Evolutionary conservation across 1,140 invertebrate species (phyloP).

Genomic region (Solenopsis invicta): DNA sequence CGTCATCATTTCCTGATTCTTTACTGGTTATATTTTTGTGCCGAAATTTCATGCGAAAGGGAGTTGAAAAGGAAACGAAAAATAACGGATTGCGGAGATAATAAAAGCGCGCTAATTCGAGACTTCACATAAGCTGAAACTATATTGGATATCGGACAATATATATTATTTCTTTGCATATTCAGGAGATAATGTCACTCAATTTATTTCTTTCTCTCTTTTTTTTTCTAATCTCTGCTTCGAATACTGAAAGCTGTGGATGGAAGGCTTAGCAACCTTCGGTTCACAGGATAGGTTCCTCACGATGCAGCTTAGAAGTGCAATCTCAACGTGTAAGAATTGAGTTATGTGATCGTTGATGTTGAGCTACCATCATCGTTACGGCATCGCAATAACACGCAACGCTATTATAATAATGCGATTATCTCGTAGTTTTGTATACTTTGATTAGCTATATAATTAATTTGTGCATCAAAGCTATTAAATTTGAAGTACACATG

Average conservation of each 20-base stretch:
- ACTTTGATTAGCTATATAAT: background rate
- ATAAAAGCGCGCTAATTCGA: conserved; percentile 53
- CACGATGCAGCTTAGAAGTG: too few species aligned
- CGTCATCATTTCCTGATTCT: background rate
- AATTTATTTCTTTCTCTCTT: conserved; percentile 6
- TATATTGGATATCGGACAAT: conserved; percentile 61
- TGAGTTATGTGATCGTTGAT: background rate
- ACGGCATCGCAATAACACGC: background rate
- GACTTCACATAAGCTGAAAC: conserved; percentile 33
- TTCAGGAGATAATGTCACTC: background rate
- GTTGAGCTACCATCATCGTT: background rate
- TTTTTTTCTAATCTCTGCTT: background rate
- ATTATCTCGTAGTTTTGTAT: conserved; percentile 15
- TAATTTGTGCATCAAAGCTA: background rate
- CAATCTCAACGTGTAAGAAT: conserved; percentile 54
- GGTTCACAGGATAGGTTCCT: background rate
- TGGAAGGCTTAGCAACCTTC: conserved; percentile 24
- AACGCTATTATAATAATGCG: conserved; percentile 25
- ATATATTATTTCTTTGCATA: conserved; percentile 54
- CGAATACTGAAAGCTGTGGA: conserved; percentile 3
- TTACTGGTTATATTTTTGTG: background rate
- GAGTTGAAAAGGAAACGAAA: background rate
- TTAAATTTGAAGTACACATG: background rate
- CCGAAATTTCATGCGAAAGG: background rate
- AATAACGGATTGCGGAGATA: conserved; percentile 18